These are phyloP conservation scores for Tokudaia muenninki DNA, from an alignment of 2,797 vertebrate genomes.

Conservation along the genomic window DNA sequence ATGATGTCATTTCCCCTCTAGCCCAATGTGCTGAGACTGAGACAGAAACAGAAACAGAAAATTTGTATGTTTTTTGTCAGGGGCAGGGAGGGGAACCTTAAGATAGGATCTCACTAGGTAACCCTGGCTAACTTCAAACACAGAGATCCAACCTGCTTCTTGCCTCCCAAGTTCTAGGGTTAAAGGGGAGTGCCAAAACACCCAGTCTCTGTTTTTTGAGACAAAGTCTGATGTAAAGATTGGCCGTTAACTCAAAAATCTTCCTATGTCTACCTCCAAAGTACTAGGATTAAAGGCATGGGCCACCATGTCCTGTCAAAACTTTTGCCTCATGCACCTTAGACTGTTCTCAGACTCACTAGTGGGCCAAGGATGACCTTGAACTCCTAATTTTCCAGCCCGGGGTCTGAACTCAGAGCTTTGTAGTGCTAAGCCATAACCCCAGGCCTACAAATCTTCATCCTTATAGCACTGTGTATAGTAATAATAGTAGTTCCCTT, in stretches of 20 bases:
- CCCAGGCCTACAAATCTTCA: background rate
- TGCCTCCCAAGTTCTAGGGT: background rate
- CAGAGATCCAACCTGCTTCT: background rate
- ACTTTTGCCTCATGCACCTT: background rate
- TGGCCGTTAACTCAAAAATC: background rate
- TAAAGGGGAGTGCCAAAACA: background rate
- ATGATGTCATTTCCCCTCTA: constrained; percentile 16
- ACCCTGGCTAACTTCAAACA: background rate
- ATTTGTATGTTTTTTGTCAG: background rate
- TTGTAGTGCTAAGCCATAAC: background rate
- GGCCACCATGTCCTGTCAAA: constrained; percentile 20
- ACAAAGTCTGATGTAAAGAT: background rate
- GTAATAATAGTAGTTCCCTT: constrained; percentile 32
- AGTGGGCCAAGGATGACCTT: background rate
- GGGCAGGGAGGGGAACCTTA: background rate
- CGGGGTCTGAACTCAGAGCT: background rate
- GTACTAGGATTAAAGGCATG: background rate
- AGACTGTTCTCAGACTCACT: background rate
- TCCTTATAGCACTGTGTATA: constrained; percentile 54
- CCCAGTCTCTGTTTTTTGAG: background rate
- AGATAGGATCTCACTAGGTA: background rate
- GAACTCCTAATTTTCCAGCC: background rate
- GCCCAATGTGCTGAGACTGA: background rate
- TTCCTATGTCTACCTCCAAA: background rate
- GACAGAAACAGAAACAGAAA: background rate